Conservation (phyloP, 2,113 vertebrate genomes). For the Asarcornis scutulata region DNA sequence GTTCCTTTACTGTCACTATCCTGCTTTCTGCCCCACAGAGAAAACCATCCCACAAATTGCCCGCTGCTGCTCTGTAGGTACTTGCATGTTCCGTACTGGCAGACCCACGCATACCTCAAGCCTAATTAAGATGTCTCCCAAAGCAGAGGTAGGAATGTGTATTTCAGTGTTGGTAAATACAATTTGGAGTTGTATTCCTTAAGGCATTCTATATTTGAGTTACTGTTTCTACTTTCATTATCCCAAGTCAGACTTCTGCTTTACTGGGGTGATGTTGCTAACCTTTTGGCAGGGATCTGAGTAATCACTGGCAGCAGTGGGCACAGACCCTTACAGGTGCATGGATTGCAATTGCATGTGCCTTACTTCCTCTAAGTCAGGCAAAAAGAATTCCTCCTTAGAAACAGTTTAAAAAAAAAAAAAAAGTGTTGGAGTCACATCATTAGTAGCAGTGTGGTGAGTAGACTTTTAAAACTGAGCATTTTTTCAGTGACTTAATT, state of each 20-base stretch:
- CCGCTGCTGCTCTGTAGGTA: background rate
- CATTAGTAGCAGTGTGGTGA: background rate
- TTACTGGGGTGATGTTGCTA: background rate
- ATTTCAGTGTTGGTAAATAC: background rate
- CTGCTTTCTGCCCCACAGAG: accelerated
- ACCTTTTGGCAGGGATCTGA: background rate
- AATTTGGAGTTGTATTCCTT: background rate
- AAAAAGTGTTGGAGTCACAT: background rate
- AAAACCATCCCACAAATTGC: background rate
- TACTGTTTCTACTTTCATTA: background rate
- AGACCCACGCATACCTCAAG: background rate
- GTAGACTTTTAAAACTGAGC: background rate
- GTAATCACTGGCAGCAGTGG: background rate
- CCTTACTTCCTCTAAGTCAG: background rate
- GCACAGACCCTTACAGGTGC: background rate
- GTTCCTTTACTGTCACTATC: background rate
- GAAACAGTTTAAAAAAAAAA: background rate
- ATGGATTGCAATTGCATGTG: background rate
- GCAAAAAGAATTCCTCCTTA: background rate
- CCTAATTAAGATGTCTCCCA: background rate
- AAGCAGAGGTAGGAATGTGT: background rate
- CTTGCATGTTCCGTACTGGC: background rate
- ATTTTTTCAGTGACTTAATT: background rate
- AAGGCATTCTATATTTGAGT: background rate
- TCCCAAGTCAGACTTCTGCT: background rate